Evolutionary conservation across 2,113 vertebrate genomes (phyloP).

Genomic region (Rhizomys pruinosus): DNA sequence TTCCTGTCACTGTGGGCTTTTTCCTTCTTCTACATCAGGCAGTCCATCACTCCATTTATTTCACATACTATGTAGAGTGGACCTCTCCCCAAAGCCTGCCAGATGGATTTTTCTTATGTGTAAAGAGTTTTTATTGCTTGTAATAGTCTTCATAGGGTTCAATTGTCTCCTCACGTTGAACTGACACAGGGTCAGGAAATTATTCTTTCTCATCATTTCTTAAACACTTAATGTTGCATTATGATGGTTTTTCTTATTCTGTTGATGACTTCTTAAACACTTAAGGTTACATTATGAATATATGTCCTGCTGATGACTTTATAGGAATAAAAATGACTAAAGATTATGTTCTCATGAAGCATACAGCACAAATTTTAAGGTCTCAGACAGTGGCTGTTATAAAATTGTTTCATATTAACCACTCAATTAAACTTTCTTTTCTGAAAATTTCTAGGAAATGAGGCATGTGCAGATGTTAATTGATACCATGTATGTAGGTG

Average conservation of each 20-base stretch:
- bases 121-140: constrained; percentile 4
- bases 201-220: constrained; percentile 39
- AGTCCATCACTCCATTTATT: not conserved
- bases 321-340: constrained; percentile 6
- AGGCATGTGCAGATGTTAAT: constrained; percentile 47
- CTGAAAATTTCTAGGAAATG: constrained; percentile 62
- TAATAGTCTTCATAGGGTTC: constrained; percentile 20
- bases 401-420: constrained; percentile 15
- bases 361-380: constrained; percentile 8
- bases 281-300: not conserved
- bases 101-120: not conserved
- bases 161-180: constrained; percentile 7
- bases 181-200: not conserved
- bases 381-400: not conserved
- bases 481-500: not conserved
- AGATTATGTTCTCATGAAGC: not conserved
- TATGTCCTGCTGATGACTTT: constrained; percentile 20
- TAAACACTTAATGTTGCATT: not conserved
- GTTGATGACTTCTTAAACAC: not conserved
- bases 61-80: not conserved
- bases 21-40: not conserved
- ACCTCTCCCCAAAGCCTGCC: not conserved
- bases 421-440: constrained; percentile 31
- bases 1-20: not conserved
- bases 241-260: not conserved